Evolutionary conservation across 2,888 invertebrate genomes (phyloP).

Genomic region (Lithophane leautieri): DNA sequence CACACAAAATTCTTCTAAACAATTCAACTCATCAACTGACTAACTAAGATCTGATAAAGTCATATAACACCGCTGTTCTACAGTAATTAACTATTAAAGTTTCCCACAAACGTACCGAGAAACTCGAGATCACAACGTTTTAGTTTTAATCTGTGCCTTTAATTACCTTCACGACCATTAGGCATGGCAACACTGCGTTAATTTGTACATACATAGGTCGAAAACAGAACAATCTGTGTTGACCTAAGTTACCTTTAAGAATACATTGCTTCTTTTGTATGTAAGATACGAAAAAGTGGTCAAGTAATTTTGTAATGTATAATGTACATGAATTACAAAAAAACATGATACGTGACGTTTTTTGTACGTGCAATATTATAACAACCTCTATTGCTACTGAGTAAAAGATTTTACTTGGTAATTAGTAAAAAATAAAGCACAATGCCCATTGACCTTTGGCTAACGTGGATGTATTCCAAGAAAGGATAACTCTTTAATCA

Average conservation of each 20-base stretch:
- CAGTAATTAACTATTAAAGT: slow-evolving; percentile 71
- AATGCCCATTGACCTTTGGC: background rate
- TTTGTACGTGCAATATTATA: slow-evolving; percentile 14
- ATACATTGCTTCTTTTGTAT: slow-evolving; percentile 31
- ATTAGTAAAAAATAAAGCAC: background rate
- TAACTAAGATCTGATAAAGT: slow-evolving; percentile 60
- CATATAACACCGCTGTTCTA: slow-evolving; percentile 55
- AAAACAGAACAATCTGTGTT: slow-evolving; percentile 36
- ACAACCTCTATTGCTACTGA: slow-evolving; percentile 16
- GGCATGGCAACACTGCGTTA: slow-evolving; percentile 54
- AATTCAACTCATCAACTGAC: slow-evolving; percentile 51
- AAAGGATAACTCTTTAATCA: background rate
- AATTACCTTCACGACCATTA: slow-evolving; percentile 66
- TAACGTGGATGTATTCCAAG: background rate
- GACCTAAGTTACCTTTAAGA: slow-evolving; percentile 2
- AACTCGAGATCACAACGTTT: slow-evolving; percentile 67
- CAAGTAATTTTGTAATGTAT: slow-evolving; percentile 21
- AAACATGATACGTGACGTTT: background rate
- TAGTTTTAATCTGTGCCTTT: slow-evolving; percentile 69
- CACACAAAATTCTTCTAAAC: slow-evolving; percentile 55
- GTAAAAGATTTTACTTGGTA: slow-evolving; percentile 22
- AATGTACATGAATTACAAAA: background rate
- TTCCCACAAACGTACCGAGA: slow-evolving; percentile 73
- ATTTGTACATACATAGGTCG: slow-evolving; percentile 49
- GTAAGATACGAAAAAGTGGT: background rate